Percentiles rank a stretch among this genome's conserved stretches.
These are phyloP conservation scores for Peromyscus eremicus DNA, from an alignment of 2,797 vertebrate genomes.

Conservation along the genomic window DNA sequence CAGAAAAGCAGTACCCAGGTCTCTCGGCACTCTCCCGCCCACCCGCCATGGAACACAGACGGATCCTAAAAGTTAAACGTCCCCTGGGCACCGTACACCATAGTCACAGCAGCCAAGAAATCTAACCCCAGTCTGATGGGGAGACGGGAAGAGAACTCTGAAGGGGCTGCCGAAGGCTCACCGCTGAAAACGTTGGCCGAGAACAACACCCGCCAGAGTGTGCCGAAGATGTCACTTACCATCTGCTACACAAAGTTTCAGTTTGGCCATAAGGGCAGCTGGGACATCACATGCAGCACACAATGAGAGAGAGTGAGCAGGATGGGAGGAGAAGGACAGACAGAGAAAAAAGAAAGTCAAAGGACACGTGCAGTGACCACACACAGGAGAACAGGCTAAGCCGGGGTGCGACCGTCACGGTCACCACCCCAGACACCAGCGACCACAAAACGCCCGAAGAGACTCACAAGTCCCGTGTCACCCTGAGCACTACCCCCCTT, in stretches of 20 bases:
- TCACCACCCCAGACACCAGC: not conserved
- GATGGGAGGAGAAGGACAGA: constrained; percentile 74
- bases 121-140: not conserved
- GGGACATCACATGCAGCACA: constrained; percentile 82
- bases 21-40: not conserved
- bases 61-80: constrained; percentile 43
- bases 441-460: not conserved
- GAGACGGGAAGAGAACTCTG: not conserved
- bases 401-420: not conserved
- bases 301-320: constrained; percentile 71
- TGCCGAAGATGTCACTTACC: constrained; percentile 88
- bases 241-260: constrained; percentile 89
- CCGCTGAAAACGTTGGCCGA: not conserved
- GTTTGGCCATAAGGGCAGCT: constrained; percentile 90
- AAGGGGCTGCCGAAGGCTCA: not conserved
- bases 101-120: not conserved
- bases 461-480: not conserved
- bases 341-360: constrained; percentile 80
- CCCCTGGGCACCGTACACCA: not conserved
- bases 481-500: not conserved
- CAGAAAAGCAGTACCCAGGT: not conserved
- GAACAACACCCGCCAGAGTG: not conserved
- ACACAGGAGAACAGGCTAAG: not conserved
- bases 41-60: not conserved
- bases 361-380: constrained; percentile 53